These are phyloP conservation scores for Hylyphantes graminicola DNA, from an alignment of 1,140 invertebrate genomes.

Conservation along the genomic window DNA sequence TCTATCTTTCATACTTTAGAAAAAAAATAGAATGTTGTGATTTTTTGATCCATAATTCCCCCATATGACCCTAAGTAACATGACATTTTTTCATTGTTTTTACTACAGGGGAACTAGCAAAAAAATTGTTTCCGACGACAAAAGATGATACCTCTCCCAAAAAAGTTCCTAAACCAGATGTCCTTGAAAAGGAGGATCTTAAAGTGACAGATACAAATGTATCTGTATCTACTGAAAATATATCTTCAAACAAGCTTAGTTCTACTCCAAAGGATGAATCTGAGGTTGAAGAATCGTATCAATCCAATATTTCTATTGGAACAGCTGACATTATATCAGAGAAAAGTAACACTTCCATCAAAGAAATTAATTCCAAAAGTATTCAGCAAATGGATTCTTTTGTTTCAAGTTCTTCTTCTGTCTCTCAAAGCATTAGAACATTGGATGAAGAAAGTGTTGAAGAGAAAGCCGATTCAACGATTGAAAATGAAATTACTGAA, in stretches of 20 bases:
- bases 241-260: neutral
- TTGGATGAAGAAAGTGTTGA: neutral
- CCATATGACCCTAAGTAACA: too few species aligned
- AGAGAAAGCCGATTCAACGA: neutral
- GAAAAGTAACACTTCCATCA: neutral
- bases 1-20: too few species aligned
- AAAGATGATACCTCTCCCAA: neutral
- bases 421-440: neutral
- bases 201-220: neutral
- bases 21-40: too few species aligned
- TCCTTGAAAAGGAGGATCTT: neutral
- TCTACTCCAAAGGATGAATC: neutral
- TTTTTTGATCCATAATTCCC: too few species aligned
- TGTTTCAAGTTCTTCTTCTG: slow-evolving; percentile 25
- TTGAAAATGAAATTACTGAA: neutral
- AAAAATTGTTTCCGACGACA: too few species aligned
- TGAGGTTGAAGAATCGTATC: slow-evolving; percentile 38
- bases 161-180: neutral
- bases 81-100: too few species aligned
- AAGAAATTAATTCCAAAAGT: slow-evolving; percentile 22
- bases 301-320: slow-evolving; percentile 7
- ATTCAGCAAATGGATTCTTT: slow-evolving; percentile 28
- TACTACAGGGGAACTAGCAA: too few species aligned
- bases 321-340: slow-evolving; percentile 17
- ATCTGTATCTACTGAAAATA: neutral